phyloP scores from a whole-genome alignment of 1,140 invertebrate genomes.

The Metaphire vulgaris region DNA sequence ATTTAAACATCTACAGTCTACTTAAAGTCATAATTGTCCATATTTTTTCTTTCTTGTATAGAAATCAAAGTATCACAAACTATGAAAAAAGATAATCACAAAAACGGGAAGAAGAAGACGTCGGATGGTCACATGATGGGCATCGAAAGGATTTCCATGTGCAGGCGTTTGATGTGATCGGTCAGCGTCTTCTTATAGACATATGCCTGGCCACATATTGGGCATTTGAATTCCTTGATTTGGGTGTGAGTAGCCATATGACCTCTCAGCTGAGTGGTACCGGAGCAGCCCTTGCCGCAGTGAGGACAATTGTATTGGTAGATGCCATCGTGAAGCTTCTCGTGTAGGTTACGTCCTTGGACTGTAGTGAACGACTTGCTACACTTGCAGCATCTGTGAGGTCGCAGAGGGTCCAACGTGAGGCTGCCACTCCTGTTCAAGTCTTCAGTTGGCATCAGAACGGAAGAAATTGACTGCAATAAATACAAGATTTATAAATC shows the following conservation, averaged over 20 bases:
- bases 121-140: background rate
- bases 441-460: background rate
- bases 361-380: background rate
- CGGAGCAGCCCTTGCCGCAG: slow-evolving; percentile 21
- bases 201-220: slow-evolving; percentile 63
- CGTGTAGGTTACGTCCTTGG: slow-evolving; percentile 10
- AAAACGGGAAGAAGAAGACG: no score
- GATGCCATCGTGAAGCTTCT: slow-evolving; percentile 19
- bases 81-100: no score
- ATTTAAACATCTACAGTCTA: no score
- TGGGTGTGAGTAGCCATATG: slow-evolving; percentile 58
- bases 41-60: no score
- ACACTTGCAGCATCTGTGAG: background rate
- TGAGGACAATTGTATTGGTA: slow-evolving; percentile 22
- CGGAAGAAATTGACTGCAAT: background rate
- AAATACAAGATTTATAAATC: background rate
- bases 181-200: slow-evolving; percentile 65
- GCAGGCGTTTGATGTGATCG: slow-evolving; percentile 62
- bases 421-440: background rate
- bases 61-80: no score
- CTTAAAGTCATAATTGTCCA: no score
- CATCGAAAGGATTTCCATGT: background rate
- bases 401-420: no score
- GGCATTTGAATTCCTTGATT: slow-evolving; percentile 61
- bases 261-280: slow-evolving; percentile 10